Evolutionary conservation across 1,140 invertebrate genomes (phyloP), one percentile per base, ranked within the genome.

Genomic region (Drosophila murphyi): DNA sequence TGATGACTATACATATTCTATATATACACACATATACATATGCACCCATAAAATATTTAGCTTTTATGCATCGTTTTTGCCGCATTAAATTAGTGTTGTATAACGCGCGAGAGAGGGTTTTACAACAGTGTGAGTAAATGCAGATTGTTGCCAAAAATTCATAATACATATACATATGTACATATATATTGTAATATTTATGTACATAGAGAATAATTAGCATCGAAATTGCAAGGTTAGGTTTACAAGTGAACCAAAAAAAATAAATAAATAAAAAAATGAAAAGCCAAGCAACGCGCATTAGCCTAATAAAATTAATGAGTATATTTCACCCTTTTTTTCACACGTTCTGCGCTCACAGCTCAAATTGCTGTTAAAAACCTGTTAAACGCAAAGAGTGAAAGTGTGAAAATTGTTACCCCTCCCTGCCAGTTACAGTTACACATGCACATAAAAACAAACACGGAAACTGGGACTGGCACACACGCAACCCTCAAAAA

Each of bases 361-460:
- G 39, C 37, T 64, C 39, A 75, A 75, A 64, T 55, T 72, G 73
- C 57, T 73, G 74, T 73, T 73, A 80, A 78, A 85, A 86, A 86
- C 82, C 82, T 78, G 82, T 86, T 81, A 86, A 86, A 72, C 67
- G 74, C 62, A 59, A 87, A 86, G 78, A 86, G 82, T 88, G 85
- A 88, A 88, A 88, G 85, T 88, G 85, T 88, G 85, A 88, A 88
- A 85, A 80, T 83, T 60, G 61, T 75, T 69, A 67, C 70, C 31
- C 54, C 45, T 35, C 52, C 34, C 8, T 8, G 43, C n/a, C 28
- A 10, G 10, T 32, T 34, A n/a, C 20, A 43, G 20, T 10, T 51
- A 35, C 52, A 45, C 37, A 50, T 41, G 39, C 47, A 50, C 12
- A 41, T 52, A 52, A 37, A 41, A 57, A 50, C n/a, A 39, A 45